Percentiles rank a stretch among this genome's conserved stretches.
These are phyloP conservation scores for Stegophylla sp. DNA, from an alignment of 2,888 invertebrate genomes.

Conservation along the genomic window DNA sequence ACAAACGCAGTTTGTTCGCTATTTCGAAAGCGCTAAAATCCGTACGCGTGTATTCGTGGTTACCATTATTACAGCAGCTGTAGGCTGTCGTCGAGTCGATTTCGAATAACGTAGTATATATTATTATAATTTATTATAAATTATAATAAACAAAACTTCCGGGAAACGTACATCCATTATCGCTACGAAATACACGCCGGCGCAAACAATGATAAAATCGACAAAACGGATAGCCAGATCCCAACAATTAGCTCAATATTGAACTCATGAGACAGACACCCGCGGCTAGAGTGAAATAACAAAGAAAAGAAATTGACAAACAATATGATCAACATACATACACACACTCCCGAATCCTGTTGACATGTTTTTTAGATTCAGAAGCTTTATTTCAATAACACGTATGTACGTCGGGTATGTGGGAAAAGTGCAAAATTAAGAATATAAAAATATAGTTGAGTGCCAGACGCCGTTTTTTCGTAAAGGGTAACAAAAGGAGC, in stretches of 20 bases:
- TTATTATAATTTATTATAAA: background rate
- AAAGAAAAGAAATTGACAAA: conserved; percentile 21
- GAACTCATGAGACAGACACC: background rate
- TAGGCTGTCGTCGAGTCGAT: conserved; percentile 11
- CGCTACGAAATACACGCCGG: background rate
- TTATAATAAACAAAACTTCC: conserved; percentile 33
- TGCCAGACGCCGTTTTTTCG: background rate
- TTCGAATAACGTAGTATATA: background rate
- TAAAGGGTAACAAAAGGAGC: background rate
- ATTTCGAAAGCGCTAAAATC: conserved; percentile 32
- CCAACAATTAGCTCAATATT: background rate
- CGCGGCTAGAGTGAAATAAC: background rate
- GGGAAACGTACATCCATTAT: conserved; percentile 10
- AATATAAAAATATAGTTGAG: background rate
- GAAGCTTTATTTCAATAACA: conserved; percentile 6
- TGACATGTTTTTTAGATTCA: conserved; percentile 28
- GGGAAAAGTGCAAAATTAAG: background rate
- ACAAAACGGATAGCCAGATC: background rate
- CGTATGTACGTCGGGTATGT: background rate
- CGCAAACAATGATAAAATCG: background rate
- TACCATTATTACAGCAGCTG: background rate
- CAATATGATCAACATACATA: background rate
- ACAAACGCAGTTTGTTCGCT: background rate
- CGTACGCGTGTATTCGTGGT: background rate
- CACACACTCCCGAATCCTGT: conserved; percentile 34